Base-by-base conservation (phyloP, 2,113 vertebrate species). In the Malurus elegans region DNA sequence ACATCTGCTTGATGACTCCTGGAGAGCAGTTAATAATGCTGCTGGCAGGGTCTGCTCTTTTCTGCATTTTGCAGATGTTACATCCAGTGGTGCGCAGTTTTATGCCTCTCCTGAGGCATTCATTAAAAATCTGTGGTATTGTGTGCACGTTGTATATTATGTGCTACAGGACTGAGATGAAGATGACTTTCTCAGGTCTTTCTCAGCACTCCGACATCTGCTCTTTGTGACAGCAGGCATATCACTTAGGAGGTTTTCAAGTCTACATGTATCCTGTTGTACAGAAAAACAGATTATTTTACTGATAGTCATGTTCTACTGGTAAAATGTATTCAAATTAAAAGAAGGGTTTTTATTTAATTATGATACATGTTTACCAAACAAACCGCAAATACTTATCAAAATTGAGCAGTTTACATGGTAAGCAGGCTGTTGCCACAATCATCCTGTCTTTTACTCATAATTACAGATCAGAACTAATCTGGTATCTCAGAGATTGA, bases 11-110 rank as follows among this genome's bases (percentile, higher is more conserved):
- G 32, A 78, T 79, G 80, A 79, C 50, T 95, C 36, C 12, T 85
- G 73, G 61, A 95, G n/a, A 5, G 16, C 10, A 2, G 71, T 83
- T 93, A 92, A 91, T 92, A 84, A 86, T 17, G 40, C 18, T 92
- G 48, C 56, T 93, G 91, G 69, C 70, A 93, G 40, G 14, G 74
- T 79, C 87, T 88, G 26, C 50, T 75, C 32, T 80, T 50, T 92
- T 38, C 76, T 95, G 70, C 20, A 8, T 90, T 95, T 94, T 96
- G 90, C 93, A 94, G 89, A 92, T 95, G 89, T 97, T 95, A 20
- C 9, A 79, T 91, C 51, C 64, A 88, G 47, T 47, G 64, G 38
- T 80, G 71, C 0, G 34, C 47, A 34, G 54, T 92, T 92, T 93
- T 85, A 91, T 2, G 7, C 5, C 34, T 94, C 93, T 84, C 93